Base-by-base conservation (phyloP, 2,888 invertebrate species). In the Serripes groenlandicus region DNA sequence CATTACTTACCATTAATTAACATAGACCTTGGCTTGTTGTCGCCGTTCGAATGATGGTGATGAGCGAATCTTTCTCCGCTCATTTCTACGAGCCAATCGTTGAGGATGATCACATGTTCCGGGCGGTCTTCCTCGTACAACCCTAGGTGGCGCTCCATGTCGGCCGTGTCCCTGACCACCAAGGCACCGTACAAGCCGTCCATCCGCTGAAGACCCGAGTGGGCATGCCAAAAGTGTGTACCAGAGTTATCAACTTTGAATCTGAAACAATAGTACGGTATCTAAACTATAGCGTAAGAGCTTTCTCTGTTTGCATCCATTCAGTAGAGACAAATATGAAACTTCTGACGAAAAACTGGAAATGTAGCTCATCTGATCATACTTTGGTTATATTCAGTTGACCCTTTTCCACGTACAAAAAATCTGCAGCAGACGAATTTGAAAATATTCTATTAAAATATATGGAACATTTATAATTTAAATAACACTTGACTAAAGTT, bases 41-140 rank as follows among this genome's bases (percentile, higher is more conserved):
- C 96, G 0, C 97, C 98, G n/a, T 95, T 95, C 0, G 97, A 96
- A 92, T 98, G 97, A 93, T 98, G 97, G 93, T 98, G 98, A 34
- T 96, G 96, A 0, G 97, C 96, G 94, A 98, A 98, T 95, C 97
- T 97, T 2, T 96, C 96, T 26, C 96, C 95, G 0, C 97, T 96
- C 1, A 97, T 94, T 0, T 96, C 95, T 88, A 97, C 97, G 49
- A 97, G 96, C 98, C 98, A 98, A 95, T 98, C 98, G 92, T 97
- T 97, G 90, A 98, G 95, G 28, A 98, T 93, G 95, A 98, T 96
- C 3, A 97, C 97, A 94, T 98, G 98, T 0, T 98, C 98, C 0
- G 97, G 97, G 90, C 98, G 95, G 95, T 98, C 98, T 93, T 97
- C 97, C 94, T 98, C 98, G 93, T 98, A 98, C 30, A 98, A 95